phyloP scores from a whole-genome alignment of 2,797 vertebrate species.

The Okamejei kenojei region DNA sequence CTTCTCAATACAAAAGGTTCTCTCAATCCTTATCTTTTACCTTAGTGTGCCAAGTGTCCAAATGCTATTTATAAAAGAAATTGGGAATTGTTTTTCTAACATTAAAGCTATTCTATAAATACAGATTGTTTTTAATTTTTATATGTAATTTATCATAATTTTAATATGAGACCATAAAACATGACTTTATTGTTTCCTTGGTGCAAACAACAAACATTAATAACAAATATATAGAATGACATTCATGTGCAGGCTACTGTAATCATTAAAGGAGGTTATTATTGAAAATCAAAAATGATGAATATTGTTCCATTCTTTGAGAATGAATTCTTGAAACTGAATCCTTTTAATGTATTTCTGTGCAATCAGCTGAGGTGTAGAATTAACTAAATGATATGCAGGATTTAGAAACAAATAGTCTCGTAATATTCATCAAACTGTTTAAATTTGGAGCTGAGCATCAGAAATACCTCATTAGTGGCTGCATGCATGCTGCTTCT shows the following conservation, averaged over 20 bases:
- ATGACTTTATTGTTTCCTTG: neutral
- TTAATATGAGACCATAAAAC: neutral
- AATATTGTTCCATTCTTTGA: slow-evolving; percentile 13
- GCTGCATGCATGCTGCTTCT: neutral
- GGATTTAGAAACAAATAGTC: slow-evolving; percentile 17
- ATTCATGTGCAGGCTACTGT: neutral
- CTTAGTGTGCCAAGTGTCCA: no score
- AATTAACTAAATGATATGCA: neutral
- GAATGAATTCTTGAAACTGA: neutral
- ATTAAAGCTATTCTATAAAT: neutral
- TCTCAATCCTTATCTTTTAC: neutral
- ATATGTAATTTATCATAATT: neutral
- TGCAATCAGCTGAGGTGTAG: neutral
- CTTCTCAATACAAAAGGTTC: neutral
- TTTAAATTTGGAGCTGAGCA: slow-evolving; percentile 22
- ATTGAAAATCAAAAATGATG: neutral
- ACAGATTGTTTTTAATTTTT: neutral
- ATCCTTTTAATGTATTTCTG: neutral
- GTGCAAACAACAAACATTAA: neutral
- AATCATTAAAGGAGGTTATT: neutral
- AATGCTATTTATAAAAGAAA: neutral
- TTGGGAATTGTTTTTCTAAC: neutral
- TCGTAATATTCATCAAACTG: slow-evolving; percentile 25
- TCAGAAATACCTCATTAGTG: slow-evolving; percentile 27
- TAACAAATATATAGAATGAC: neutral